A percentile compares a stretch with the other conserved stretches of the same genome.
Evolutionary conservation across 1,140 invertebrate genomes (phyloP).

Genomic region (Rhyacophila brunnea): DNA sequence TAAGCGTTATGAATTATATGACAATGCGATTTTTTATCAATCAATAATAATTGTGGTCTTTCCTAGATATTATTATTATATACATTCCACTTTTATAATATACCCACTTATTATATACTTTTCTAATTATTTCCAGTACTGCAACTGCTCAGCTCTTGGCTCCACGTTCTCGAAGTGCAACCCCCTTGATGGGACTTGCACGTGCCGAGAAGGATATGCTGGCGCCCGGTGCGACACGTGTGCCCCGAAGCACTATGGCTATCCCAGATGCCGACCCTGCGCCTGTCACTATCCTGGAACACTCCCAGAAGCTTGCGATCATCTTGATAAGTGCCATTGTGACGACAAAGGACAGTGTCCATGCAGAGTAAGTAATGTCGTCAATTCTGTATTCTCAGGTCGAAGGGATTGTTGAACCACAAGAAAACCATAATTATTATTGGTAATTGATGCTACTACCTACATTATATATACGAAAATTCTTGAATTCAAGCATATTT

Average conservation of each 20-base stretch:
- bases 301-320: constrained; percentile 56
- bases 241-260: constrained; percentile 81
- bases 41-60: too few relatives aligned
- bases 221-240: constrained; percentile 81
- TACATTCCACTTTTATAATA: too few relatives aligned
- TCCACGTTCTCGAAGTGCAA: constrained; percentile 73
- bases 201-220: constrained; percentile 77
- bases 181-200: constrained; percentile 71
- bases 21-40: too few relatives aligned
- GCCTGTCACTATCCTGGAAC: constrained; percentile 74
- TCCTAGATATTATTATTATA: too few relatives aligned
- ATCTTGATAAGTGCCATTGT: constrained; percentile 68
- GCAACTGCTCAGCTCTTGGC: constrained; percentile 75
- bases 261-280: constrained; percentile 83
- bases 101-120: too few relatives aligned
- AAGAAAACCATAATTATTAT: too few relatives aligned
- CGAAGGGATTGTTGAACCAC: too few relatives aligned
- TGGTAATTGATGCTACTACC: too few relatives aligned
- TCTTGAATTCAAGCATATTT: too few relatives aligned
- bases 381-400: too few relatives aligned
- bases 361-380: constrained; percentile 69
- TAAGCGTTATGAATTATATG: too few relatives aligned
- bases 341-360: constrained; percentile 78
- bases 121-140: constrained; percentile 53
- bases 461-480: too few relatives aligned